Evolutionary conservation across 2,888 invertebrate genomes (phyloP), one percentile per base, ranked within the genome.

Genomic region (Athalia circularis): DNA sequence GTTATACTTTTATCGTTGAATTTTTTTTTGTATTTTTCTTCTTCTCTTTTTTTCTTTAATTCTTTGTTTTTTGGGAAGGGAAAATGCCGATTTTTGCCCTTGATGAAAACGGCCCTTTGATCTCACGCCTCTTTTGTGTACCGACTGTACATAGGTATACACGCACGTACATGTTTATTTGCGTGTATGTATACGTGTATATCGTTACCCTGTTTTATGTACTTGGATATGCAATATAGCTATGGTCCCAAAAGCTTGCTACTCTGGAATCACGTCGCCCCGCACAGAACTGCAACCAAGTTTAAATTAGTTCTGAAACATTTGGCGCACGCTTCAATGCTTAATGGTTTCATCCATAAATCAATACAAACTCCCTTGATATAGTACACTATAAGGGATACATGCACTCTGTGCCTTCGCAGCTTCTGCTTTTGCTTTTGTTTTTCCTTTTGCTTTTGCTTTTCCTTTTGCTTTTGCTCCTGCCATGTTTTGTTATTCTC

Each of bases 301-400:
- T 88, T 88, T 86, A 87, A 88, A 88, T 88, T 88, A 88, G 87
- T 88, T 88, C 83, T 85, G 84, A 85, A 88, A 87, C 87, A 86
- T 86, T 88, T 86, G 86, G 83, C 82, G 82, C 85, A 84, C 85
- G 84, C 84, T 82, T 75, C 79, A 80, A 72, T 77, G 72, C 83
- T 83, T 84, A 84, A 86, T 84, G 85, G 84, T 82, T 83, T 82
- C 64, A 75, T 75, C 75, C 75, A 75, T 75, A 75, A 75, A 75
- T 75, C 75, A 75, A 75, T 75, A 75, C 75, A 52, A 75, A 61
- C 62, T 62, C 62, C 75, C 15, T 29, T 11, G 15, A n/a, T 54
- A 54, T n/a, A 8, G 54, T 54, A n/a, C n/a, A 11, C 54, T 54
- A n/a, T 54, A n/a, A 54, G 8, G 54, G 54, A 11, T 54, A 4